Percentiles rank a stretch among this genome's conserved stretches.
Conservation (phyloP, 2,113 vertebrate species). For the Montifringilla adamsi region DNA sequence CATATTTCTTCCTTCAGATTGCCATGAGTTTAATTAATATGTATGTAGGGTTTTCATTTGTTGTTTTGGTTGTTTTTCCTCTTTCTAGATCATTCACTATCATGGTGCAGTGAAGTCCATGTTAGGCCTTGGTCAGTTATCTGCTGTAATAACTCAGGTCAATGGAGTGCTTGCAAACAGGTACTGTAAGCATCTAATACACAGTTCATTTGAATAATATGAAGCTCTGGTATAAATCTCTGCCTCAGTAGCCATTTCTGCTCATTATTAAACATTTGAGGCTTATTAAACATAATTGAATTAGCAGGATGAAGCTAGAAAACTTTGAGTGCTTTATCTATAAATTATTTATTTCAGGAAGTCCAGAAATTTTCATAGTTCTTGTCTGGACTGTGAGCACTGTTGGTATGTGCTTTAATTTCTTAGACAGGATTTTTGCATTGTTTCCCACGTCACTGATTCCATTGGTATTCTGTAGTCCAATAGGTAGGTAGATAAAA, state of each 20-base stretch:
- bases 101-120: conserved; percentile 96
- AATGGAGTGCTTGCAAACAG: conserved; percentile 94
- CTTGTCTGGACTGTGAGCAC: not conserved
- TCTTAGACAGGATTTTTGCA: not conserved
- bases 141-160: conserved; percentile 95
- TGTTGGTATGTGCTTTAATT: not conserved
- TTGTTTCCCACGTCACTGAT: not conserved
- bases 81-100: conserved; percentile 89
- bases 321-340: not conserved
- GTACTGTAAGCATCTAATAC: conserved; percentile 64
- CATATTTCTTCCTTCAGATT: not conserved
- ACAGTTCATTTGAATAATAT: not conserved
- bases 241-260: not conserved
- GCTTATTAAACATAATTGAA: not conserved
- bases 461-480: not conserved
- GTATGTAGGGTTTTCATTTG: not conserved
- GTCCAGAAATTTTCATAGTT: not conserved
- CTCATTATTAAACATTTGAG: not conserved
- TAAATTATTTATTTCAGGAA: not conserved
- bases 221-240: not conserved
- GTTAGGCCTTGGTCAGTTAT: conserved; percentile 94
- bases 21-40: not conserved
- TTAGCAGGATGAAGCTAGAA: not conserved
- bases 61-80: not conserved
- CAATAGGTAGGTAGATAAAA: not conserved